A percentile compares a stretch with the other conserved stretches of the same genome.
phyloP scores from a whole-genome alignment of 2,113 vertebrate genomes.

The Pseudorhombus dupliciocellatus region DNA sequence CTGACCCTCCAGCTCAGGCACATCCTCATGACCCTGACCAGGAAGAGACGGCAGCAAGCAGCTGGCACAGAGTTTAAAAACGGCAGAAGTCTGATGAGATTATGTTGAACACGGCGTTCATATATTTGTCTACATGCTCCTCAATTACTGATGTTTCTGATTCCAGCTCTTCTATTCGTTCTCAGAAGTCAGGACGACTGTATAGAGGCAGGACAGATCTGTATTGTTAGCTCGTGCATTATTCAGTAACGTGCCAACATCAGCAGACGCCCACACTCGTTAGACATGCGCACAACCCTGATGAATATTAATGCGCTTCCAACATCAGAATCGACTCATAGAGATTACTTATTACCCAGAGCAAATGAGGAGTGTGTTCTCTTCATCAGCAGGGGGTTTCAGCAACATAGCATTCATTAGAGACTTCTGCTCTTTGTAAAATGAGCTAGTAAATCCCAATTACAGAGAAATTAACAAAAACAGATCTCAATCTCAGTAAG shows the following conservation, averaged over 20 bases:
- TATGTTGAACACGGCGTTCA: neutral
- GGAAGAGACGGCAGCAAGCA: constrained; percentile 45
- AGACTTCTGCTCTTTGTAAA: constrained; percentile 4
- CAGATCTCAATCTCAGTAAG: neutral
- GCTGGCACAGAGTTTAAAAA: constrained; percentile 45
- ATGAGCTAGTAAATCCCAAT: constrained; percentile 3
- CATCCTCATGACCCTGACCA: constrained; percentile 33
- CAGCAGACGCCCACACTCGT: constrained; percentile 51
- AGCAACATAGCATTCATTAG: constrained; percentile 12
- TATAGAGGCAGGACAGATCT: constrained; percentile 21
- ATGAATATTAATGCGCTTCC: constrained; percentile 63
- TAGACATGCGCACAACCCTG: constrained; percentile 40
- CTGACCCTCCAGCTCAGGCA: constrained; percentile 64
- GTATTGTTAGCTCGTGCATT: constrained; percentile 51
- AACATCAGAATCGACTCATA: constrained; percentile 29
- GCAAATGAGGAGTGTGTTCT: constrained; percentile 36
- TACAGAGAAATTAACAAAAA: constrained; percentile 3
- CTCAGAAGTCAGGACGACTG: constrained; percentile 13
- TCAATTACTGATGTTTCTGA: constrained; percentile 16
- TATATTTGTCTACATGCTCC: neutral
- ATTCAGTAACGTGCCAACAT: constrained; percentile 55
- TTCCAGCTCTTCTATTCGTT: neutral
- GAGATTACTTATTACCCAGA: constrained; percentile 54
- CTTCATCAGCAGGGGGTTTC: constrained; percentile 32
- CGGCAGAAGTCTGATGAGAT: constrained; percentile 18